Conservation (phyloP, 2,888 invertebrate species). For the Amphiduros pacificus region DNA sequence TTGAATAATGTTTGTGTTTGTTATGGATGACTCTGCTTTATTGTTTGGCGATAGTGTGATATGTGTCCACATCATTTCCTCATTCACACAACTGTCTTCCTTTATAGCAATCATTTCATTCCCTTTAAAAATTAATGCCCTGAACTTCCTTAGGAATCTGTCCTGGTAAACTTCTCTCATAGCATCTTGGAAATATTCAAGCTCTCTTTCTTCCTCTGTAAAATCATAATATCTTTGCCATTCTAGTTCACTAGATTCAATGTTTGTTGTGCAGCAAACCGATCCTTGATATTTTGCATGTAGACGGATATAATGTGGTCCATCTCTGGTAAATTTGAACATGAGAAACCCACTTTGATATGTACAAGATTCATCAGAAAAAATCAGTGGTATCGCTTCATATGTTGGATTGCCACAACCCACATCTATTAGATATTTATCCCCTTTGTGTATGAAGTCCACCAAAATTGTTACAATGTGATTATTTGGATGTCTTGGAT, state of each 20-base stretch:
- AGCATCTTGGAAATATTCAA: conserved; percentile 1
- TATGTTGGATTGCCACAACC: conserved; percentile 10
- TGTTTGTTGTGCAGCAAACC: no score
- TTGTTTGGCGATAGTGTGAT: not conserved
- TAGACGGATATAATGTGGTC: not conserved
- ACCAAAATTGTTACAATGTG: conserved; percentile 3
- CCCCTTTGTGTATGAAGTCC: not conserved
- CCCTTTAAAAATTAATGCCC: not conserved
- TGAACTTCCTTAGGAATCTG: conserved; percentile 7
- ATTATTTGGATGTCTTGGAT: conserved; percentile 10
- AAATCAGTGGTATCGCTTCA: conserved; percentile 5
- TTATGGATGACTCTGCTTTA: not conserved
- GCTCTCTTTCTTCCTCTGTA: not conserved
- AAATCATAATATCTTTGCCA: conserved; percentile 1
- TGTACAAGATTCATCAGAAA: no score
- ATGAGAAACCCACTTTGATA: not conserved
- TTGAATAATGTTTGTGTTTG: not conserved
- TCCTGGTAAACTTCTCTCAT: conserved; percentile 14
- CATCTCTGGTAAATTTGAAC: not conserved
- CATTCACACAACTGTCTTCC: conserved; percentile 2
- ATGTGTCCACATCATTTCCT: not conserved
- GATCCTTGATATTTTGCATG: no score
- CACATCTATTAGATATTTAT: conserved; percentile 4
- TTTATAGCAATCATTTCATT: not conserved
- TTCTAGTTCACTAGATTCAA: not conserved